A percentile compares a stretch with the other conserved stretches of the same genome.
Conservation (phyloP, 2,113 vertebrate genomes). For the Vulpes vulpes region DNA sequence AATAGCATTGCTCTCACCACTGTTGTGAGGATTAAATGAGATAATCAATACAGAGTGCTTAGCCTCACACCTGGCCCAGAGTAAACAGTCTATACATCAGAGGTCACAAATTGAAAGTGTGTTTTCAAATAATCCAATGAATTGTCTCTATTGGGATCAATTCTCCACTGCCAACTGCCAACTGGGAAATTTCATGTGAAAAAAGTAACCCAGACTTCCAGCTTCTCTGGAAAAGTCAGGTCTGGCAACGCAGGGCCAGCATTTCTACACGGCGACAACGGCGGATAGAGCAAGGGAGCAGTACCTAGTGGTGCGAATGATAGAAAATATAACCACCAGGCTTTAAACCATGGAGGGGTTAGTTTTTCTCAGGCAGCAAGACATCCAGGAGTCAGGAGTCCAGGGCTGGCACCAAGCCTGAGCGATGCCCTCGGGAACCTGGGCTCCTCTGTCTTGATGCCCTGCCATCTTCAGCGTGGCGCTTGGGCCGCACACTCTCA, state of each 20-base stretch:
- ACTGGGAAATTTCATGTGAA: neutral
- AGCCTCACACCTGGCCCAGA: neutral
- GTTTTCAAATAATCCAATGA: neutral
- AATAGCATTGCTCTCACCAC: neutral
- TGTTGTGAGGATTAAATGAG: neutral
- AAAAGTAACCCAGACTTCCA: neutral
- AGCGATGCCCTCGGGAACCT: neutral
- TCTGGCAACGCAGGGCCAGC: neutral
- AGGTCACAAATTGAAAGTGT: neutral
- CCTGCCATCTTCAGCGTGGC: neutral
- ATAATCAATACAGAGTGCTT: neutral
- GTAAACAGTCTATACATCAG: neutral
- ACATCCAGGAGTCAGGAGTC: neutral
- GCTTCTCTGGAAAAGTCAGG: slow-evolving; percentile 24
- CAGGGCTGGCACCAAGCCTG: neutral
- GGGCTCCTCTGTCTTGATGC: neutral
- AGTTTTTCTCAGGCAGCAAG: neutral
- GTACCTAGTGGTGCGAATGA: neutral
- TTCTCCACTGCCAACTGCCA: neutral
- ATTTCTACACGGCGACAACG: neutral
- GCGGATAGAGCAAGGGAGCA: neutral
- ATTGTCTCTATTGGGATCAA: neutral
- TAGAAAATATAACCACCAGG: neutral
- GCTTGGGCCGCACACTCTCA: neutral
- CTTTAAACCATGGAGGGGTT: neutral